Evolutionary conservation across 2,888 invertebrate genomes (phyloP), one percentile per base, ranked within the genome.

Genomic region (Ashinkailepas kermadecensis): DNA sequence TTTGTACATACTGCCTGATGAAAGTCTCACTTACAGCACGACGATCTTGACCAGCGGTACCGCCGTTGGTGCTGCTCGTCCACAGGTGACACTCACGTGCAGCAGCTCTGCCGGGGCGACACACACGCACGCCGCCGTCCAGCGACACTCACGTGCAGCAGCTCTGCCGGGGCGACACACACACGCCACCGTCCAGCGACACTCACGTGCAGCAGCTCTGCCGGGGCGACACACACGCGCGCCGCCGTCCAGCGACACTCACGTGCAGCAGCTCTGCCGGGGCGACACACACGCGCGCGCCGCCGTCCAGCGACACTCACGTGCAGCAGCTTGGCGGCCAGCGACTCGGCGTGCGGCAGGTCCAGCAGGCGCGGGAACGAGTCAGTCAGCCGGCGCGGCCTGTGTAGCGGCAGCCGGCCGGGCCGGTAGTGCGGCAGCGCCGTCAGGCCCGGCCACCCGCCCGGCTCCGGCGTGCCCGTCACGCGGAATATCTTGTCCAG

Each of bases 401-500:
- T 82, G 81, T 86, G 85, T 23, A 9, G 58, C 7, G n/a, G 15
- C 58, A 84, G 82, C 57, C 83, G 81, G 89, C 94, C 93, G 85
- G 92, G 91, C 12, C 80, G 62, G 87, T 96, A 95, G 84, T 95
- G 94, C 21, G 95, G 94, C 86, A 95, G 91, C 85, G 93, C 92
- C 81, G 93, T 92, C 82, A 97, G 96, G 83, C 97, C 96, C 84
- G 92, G 90, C 98, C 99, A 99, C 86, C 93, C 94, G 85, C 95
- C 93, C 88, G 97, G 96, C 21, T 94, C 93, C 56, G 99, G 99
- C 78, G 97, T 96, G 85, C 99, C 99, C 85, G 99, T 91, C 87
- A 93, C 94, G 91, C 95, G 95, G 90, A 98, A 99, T 89, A 99
- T 99, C 90, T 97, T 96, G 89, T 98, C 96, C 86, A 99, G 91